Base-by-base conservation (phyloP, 2,797 vertebrate species). In the Semotilus atromaculatus region DNA sequence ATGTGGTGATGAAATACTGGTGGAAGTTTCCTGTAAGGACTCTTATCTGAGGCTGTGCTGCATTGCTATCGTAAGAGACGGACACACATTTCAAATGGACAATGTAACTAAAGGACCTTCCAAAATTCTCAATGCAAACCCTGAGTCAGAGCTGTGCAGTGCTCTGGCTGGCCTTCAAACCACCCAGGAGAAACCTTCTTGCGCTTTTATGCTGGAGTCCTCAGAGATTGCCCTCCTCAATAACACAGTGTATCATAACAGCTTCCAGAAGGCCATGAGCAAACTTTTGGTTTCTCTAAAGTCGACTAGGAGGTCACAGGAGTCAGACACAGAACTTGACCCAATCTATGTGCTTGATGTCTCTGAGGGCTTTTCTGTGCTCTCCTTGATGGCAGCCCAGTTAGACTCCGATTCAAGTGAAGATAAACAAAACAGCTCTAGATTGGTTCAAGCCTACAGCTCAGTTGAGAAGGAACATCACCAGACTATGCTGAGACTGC, bases 361-460 rank as follows among this genome's bases (percentile, higher is more conserved):
- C 40, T 99, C 97, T 0, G 98, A 99, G 90, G 98, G 98, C 62
- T 99, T 99, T 92, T 99, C 98, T 4, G 86, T 98, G 85, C 94
- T 99, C 75, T 96, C 97, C 2, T 85, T 99, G 86, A 95, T 99
- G 79, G 96, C 98, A 6, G 96, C 97, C 81, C 93, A 93, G 74
- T 94, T 97, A 6, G 97, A 96, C 38, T 83, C 60, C 3, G 51
- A 45, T 53, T 66, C 58, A 36, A 26, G 10, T 45, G 82, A 77
- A 43, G n/a, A 84, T 66, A 70, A 29, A 21, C 43, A 36, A 16
- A 83, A 8, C 21, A 19, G 23, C 34, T 18, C 43, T 9, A 19
- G 48, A 21, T 83, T 88, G 0, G 96, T 98, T 23, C 97, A 95
- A 90, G 96, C 97, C 36, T 99, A 96, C 91, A 99, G 98, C 90